These are phyloP conservation scores for Thereuonema tuberculata DNA, from an alignment of 1,140 invertebrate genomes.

Conservation along the genomic window DNA sequence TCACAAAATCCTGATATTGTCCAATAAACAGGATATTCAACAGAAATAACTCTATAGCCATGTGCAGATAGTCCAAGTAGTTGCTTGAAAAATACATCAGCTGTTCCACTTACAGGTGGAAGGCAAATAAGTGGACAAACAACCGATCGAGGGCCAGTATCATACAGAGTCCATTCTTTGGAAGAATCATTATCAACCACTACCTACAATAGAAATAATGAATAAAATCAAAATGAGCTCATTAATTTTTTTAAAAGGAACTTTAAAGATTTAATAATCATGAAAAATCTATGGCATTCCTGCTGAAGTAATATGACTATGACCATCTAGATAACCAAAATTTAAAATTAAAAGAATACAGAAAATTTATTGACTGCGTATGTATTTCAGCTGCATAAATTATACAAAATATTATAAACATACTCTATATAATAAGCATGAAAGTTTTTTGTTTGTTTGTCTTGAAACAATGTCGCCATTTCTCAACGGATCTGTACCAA, in stretches of 20 bases:
- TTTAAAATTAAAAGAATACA: too few species aligned
- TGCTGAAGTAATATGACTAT: too few species aligned
- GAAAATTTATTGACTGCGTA: too few species aligned
- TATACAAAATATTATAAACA: too few species aligned
- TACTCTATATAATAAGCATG: too few species aligned
- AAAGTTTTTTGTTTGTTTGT: too few species aligned
- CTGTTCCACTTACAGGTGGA: conserved; percentile 74
- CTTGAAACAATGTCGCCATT: too few species aligned
- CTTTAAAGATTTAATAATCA: too few species aligned
- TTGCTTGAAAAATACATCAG: conserved; percentile 76
- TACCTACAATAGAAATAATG: neutral
- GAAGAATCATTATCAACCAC: conserved; percentile 2
- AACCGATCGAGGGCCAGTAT: conserved; percentile 66
- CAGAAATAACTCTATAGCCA: conserved; percentile 68
- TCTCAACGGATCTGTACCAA: too few species aligned
- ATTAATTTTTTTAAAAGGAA: conserved; percentile 50
- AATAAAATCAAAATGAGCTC: conserved; percentile 7
- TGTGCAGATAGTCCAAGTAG: conserved; percentile 57
- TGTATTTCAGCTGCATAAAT: too few species aligned
- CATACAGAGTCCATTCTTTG: conserved; percentile 74
- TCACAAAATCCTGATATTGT: conserved; percentile 73
- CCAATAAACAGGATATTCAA: conserved; percentile 77
- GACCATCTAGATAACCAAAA: too few species aligned
- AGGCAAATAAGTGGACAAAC: conserved; percentile 67
- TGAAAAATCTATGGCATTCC: conserved; percentile 61